Evolutionary conservation across 2,797 vertebrate species (phyloP).

Genomic region (Distichodus sexfasciatus): DNA sequence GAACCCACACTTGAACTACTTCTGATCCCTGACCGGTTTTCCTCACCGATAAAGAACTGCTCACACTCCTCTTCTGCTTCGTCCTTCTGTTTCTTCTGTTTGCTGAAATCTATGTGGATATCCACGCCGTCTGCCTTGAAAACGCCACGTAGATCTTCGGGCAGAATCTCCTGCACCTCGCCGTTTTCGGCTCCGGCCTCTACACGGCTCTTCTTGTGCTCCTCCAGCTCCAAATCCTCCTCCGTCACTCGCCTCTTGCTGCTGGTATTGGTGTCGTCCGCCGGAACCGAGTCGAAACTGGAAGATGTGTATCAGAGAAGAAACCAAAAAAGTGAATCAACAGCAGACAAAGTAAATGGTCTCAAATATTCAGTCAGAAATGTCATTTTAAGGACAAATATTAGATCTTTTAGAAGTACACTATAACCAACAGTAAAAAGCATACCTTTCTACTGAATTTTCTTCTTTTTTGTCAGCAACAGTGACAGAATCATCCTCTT

Average conservation of each 20-base stretch:
- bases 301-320: conserved; percentile 61
- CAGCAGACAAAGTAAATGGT: too few relatives aligned
- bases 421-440: too few relatives aligned
- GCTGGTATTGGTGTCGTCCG: conserved; percentile 53
- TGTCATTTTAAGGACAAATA: too few relatives aligned
- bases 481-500: conserved; percentile 33
- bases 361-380: too few relatives aligned
- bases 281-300: conserved; percentile 45
- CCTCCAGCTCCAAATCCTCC: conserved; percentile 59
- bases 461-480: conserved; percentile 29
- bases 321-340: neutral
- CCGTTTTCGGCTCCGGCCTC: conserved; percentile 54
- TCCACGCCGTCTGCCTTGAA: conserved; percentile 68
- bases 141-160: conserved; percentile 57
- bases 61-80: conserved; percentile 41
- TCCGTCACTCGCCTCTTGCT: conserved; percentile 57
- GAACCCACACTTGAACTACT: too few relatives aligned
- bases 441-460: conserved; percentile 24
- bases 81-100: conserved; percentile 23
- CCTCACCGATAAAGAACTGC: conserved; percentile 72
- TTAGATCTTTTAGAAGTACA: too few relatives aligned
- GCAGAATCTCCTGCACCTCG: conserved; percentile 40
- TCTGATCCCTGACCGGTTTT: too few relatives aligned
- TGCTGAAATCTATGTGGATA: conserved; percentile 60
- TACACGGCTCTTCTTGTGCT: conserved; percentile 63